A percentile compares a stretch with the other conserved stretches of the same genome.
These are phyloP conservation scores for Sitta carolinensis DNA, from an alignment of 2,797 vertebrate genomes.

Conservation along the genomic window DNA sequence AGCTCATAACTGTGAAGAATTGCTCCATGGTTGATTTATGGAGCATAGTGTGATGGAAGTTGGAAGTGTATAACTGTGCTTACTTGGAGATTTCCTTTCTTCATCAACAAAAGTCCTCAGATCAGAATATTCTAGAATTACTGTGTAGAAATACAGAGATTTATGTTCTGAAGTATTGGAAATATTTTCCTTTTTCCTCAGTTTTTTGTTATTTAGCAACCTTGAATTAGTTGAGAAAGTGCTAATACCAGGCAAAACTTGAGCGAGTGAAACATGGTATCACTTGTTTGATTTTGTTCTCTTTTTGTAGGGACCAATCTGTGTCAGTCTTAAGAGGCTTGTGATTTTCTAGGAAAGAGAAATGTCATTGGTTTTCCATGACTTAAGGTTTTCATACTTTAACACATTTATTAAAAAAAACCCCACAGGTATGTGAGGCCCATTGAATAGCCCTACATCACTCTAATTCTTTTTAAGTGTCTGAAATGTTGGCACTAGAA, in stretches of 20 bases:
- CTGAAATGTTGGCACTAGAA: background rate
- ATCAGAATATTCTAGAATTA: background rate
- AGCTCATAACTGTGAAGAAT: background rate
- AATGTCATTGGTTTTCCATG: background rate
- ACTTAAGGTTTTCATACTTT: background rate
- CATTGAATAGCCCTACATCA: background rate
- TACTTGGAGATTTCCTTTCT: background rate
- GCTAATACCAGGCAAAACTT: background rate
- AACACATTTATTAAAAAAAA: background rate
- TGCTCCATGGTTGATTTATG: background rate
- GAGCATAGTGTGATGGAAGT: background rate
- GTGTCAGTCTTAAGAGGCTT: background rate
- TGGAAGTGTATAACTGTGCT: background rate
- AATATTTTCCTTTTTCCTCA: background rate
- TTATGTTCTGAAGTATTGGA: background rate
- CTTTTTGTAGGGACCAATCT: background rate
- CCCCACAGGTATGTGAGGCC: rapidly evolving
- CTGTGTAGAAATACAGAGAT: background rate
- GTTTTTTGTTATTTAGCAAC: background rate
- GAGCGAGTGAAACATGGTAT: background rate
- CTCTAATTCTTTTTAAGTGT: background rate
- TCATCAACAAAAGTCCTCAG: background rate
- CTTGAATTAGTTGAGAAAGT: background rate
- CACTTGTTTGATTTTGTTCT: background rate
- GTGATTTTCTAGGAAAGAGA: background rate